Conservation (phyloP, 2,888 invertebrate genomes). For the Phrixothrix hirtus region DNA sequence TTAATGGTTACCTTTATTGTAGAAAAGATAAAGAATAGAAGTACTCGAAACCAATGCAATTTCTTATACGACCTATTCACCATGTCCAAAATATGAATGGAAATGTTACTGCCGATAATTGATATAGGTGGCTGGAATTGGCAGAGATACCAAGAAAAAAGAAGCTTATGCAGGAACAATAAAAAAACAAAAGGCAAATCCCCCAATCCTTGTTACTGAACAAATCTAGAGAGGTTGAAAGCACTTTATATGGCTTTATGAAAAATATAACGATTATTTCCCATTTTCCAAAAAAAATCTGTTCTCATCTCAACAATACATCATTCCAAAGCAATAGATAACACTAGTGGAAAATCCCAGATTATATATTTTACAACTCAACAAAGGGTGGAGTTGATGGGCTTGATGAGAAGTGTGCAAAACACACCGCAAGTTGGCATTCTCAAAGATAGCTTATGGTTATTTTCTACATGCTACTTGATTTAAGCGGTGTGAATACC, state of each 20-base stretch:
- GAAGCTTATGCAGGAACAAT: neutral
- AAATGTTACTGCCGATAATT: slow-evolving; percentile 4
- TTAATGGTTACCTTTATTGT: neutral
- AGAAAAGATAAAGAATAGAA: neutral
- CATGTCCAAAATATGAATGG: neutral
- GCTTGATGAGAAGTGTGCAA: neutral
- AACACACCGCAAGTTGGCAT: neutral
- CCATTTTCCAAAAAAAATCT: neutral
- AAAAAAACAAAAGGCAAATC: neutral
- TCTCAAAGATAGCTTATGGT: slow-evolving; percentile 9
- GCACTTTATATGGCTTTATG: neutral
- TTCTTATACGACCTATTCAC: neutral
- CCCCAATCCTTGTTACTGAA: neutral
- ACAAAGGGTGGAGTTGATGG: neutral
- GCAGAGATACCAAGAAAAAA: neutral
- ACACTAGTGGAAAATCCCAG: neutral
- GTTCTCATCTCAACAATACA: neutral
- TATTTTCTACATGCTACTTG: slow-evolving; percentile 9
- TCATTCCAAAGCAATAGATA: neutral
- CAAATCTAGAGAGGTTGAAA: neutral
- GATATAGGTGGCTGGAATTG: neutral
- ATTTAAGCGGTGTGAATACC: slow-evolving; percentile 14
- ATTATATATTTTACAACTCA: neutral
- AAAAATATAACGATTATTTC: neutral
- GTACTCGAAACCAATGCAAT: too few species aligned